A percentile compares a stretch with the other conserved stretches of the same genome.
Conservation (phyloP, 2,113 vertebrate genomes). For the Mus pahari region DNA sequence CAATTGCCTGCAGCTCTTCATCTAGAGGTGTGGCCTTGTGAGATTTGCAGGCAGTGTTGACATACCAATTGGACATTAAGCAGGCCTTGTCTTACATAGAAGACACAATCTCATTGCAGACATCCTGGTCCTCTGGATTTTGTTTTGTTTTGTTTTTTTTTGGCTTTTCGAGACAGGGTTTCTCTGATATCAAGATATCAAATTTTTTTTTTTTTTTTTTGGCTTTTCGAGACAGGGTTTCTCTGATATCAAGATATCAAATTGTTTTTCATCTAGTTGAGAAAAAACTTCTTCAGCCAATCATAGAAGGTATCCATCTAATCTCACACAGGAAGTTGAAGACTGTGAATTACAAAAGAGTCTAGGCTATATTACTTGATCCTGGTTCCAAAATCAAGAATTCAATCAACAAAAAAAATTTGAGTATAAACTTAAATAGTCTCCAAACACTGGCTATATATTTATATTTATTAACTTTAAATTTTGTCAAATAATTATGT, state of each 20-base stretch:
- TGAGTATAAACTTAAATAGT: background rate
- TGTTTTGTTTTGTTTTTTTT: too few species aligned
- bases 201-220: too few species aligned
- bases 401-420: background rate
- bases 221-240: too few species aligned
- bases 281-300: background rate
- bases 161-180: too few species aligned
- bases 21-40: background rate
- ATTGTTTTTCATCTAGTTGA: constrained; percentile 24
- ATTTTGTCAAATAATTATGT: background rate
- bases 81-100: background rate
- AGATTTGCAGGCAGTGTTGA: background rate
- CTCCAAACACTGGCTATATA: background rate
- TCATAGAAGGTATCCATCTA: background rate
- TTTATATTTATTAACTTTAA: constrained; percentile 24
- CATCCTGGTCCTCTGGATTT: background rate
- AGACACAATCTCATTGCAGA: background rate
- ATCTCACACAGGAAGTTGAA: background rate
- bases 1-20: background rate
- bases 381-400: background rate
- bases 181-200: too few species aligned
- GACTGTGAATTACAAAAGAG: background rate
- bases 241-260: too few species aligned
- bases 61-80: background rate
- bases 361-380: background rate